Percentiles rank a stretch among this genome's conserved stretches.
Conservation (phyloP, 2,113 vertebrate species). For the Raja brachyura region DNA sequence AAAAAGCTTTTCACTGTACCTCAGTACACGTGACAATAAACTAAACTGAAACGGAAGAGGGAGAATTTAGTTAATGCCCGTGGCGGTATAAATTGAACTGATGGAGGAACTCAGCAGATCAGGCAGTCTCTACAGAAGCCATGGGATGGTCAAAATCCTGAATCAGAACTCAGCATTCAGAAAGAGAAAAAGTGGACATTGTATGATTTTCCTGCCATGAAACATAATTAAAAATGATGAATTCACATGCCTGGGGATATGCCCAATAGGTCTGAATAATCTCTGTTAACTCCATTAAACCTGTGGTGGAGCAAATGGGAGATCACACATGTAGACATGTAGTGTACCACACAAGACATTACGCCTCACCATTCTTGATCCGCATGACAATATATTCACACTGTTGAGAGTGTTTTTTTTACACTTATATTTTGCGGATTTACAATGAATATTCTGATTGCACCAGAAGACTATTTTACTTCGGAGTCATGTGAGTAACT, state of each 20-base stretch:
- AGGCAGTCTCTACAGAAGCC: too few species aligned
- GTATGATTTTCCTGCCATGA: neutral
- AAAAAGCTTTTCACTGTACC: too few species aligned
- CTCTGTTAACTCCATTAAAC: neutral
- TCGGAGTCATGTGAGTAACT: too few species aligned
- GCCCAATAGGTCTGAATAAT: neutral
- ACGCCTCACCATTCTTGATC: neutral
- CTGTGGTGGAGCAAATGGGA: neutral
- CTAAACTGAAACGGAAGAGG: too few species aligned
- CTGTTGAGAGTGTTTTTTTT: neutral
- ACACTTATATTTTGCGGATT: neutral
- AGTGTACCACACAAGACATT: neutral
- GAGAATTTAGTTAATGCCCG: too few species aligned
- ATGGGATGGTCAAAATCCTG: too few species aligned
- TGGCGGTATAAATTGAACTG: too few species aligned
- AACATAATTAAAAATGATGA: neutral
- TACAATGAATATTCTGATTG: neutral
- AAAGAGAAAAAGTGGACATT: neutral
- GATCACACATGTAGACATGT: neutral
- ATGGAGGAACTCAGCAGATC: too few species aligned
- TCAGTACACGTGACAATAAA: too few species aligned
- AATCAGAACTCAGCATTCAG: too few species aligned
- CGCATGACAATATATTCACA: neutral
- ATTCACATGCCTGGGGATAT: neutral
- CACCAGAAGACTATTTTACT: neutral